Base-by-base conservation (phyloP, 1,140 invertebrate species). In the Drosophila nasuta region DNA sequence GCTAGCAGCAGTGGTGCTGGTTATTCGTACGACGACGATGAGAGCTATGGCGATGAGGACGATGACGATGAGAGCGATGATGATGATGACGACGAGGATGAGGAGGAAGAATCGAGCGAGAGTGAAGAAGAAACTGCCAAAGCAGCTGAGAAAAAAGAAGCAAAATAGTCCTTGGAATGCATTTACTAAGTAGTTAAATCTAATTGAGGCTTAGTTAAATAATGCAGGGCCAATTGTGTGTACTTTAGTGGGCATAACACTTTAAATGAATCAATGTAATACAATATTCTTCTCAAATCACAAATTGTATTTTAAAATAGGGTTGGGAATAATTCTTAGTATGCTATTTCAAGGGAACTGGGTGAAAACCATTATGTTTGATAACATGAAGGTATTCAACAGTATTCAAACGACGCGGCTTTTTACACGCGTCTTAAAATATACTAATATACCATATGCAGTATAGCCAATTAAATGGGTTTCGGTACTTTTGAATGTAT, bases 81-180 rank as follows among this genome's bases (percentile, higher is more conserved):
- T 73, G 93, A 94, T 11, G 93, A 94, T 70, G 94, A 94, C 20
- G 93, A 93, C 35, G 92, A 94, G 1, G 94, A 94, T 5, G 93
- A 93, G 1, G 93, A 70, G 25, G 59, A 67, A 11, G 65, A 67
- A 30, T 45, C 79, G 2, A 81, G 67, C 13, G 79, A 56, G 45
- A 87, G 79, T 33, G 79, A 82, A 35, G 80, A 79, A 20, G 75
- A 72, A 25, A 25, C 52, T n/a, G 52, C 48, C 6, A 48, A 67
- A 33, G 65, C 51, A 8, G 49, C 62, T 38, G 58, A 43, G 35
- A 69, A 71, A 58, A 63, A 82, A 79, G n/a, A 70, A 11, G 57
- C 60, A 0, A 74, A 74, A 69, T 74, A 74, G 20, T 48, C 52
- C 1, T 38, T 56, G 41, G 35, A 28, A 35, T 30, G 15, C 56